Base-by-base conservation (phyloP, 2,113 vertebrate genomes). In the Dicrurus megarhynchus region DNA sequence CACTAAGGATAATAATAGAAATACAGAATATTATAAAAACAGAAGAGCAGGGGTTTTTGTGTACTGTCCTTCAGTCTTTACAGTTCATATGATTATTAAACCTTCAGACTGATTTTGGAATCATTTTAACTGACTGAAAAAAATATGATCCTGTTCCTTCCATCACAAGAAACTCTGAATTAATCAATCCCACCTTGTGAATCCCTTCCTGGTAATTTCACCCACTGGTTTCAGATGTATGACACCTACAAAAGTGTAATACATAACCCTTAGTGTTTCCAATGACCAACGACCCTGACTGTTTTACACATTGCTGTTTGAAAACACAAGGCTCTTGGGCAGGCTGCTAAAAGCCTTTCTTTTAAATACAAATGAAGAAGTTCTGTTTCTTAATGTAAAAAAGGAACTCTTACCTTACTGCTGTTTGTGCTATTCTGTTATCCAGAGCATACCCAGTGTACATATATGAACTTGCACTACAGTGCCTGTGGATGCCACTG, bases 361-460 rank as follows among this genome's bases (percentile, higher is more conserved):
- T 68, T 77, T 64, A 57, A 28, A 86, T 52, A 59, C 16, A 73
- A 82, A 70, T 16, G 2, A 35, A 57, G 7, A 67, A 59, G 20
- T 15, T 15, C 11, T 32, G 11, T 16, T 74, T 69, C 42, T 78
- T 23, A 70, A 44, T 4, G 10, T 15, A 49, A n/a, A 75, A 87
- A 73, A 57, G 7, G 7, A 55, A 35, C 4, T 10, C 8, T 47
- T 33, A 42, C 3, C 35, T 73, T 56, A 39, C 27, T 37, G 23
- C 16, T 59, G 10, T 42, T 61, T 39, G 24, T 49, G 28, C 22
- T 59, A 2, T 35, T 79, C 19, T n/a, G 23, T 21, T 55, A 83
- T 2, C 7, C 49, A 46, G 44, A 56, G 11, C 0, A 0, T 7
- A 70, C 2, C 28, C 6, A 17, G 8, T 12, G 7, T 28, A 52